Base-by-base conservation (phyloP, 2,797 vertebrate genomes). In the Coranthus polyacanthus region DNA sequence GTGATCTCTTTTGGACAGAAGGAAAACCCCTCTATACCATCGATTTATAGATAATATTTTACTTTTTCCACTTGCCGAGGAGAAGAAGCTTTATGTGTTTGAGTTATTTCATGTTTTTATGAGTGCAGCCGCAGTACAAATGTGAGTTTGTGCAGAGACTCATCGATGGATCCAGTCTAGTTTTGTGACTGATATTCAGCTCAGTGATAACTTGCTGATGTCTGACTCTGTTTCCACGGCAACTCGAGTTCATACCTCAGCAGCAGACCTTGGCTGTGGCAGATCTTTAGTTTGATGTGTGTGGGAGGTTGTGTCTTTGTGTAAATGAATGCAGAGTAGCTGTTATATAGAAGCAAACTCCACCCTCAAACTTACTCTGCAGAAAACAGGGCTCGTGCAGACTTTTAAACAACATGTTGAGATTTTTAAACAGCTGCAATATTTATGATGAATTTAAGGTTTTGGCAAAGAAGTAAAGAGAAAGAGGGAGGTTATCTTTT, bases 171-270 rank as follows among this genome's bases (percentile, higher is more conserved):
- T 29, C 8, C 26, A 39, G 13, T 13, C 15, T 13, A 13, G 37
- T 13, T 39, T 15, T 29, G 6, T 39, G 13, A 39, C 12, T n/a
- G 13, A 36, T 16, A 18, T 56, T 64, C 57, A 43, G 36, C 59
- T 17, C 46, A 22, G 46, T 34, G 24, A 15, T 12, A 36, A 34
- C 21, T 44, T n/a, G 1, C 18, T 12, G 38, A 56, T n/a, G 17
- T 51, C 43, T 36, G 36, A 47, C 21, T 17, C 15, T 10, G 79
- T 72, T 75, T 74, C 75, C 58, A 65, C 2, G 45, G 59, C 50
- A 78, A 71, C 79, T n/a, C 12, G 0, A 12, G 39, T 43, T 50
- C 17, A 4, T 15, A 16, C 32, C 16, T 41, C 39, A 3, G 50
- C 53, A 22, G 42, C 29, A 6, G 42, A 44, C 42, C 66, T 63